Conservation (phyloP, 2,797 vertebrate species). For the Bryconaethiops microstoma region DNA sequence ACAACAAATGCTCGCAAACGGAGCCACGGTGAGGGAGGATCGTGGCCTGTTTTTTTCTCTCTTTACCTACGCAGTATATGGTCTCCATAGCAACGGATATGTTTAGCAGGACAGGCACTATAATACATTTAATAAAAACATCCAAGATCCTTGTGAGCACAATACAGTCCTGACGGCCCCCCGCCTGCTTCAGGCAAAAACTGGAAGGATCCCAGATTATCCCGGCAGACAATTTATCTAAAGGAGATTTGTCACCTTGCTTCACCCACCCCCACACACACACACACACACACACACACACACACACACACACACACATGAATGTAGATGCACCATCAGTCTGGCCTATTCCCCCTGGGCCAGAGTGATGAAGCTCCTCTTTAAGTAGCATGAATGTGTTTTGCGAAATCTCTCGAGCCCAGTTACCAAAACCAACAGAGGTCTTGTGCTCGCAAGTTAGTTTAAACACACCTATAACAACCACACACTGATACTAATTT, state of each 20-base stretch:
- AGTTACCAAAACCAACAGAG: neutral
- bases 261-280: neutral
- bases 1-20: neutral
- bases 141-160: conserved; percentile 13
- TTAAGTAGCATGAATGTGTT: neutral
- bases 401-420: neutral
- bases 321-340: neutral
- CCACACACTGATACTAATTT: conserved; percentile 6
- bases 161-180: neutral
- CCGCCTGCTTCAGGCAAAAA: neutral
- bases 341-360: neutral
- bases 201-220: conserved; percentile 23
- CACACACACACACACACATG: neutral
- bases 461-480: neutral
- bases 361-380: neutral
- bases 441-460: neutral
- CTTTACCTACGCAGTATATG: neutral
- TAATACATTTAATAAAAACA: conserved; percentile 6
- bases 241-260: neutral
- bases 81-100: neutral
- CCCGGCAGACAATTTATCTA: conserved; percentile 21
- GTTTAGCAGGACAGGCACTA: neutral
- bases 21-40: neutral
- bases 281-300: neutral
- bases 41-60: neutral